Conservation (phyloP, 2,797 vertebrate species). For the Linurgus olivaceus region DNA sequence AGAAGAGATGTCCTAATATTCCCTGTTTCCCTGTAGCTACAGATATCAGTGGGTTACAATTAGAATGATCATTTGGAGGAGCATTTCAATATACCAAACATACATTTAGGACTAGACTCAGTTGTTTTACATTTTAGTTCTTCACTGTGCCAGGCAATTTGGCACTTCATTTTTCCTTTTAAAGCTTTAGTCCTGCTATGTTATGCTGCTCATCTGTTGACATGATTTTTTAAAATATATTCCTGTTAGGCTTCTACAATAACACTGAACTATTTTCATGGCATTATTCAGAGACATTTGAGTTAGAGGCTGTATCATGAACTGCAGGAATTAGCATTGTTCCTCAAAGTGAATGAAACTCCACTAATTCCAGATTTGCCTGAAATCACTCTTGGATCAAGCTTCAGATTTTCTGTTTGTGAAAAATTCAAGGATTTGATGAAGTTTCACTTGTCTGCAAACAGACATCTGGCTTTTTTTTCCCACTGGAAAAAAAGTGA, state of each 20-base stretch:
- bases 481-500: background rate
- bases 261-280: background rate
- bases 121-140: background rate
- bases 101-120: background rate
- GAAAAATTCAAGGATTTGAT: slow-evolving; percentile 2
- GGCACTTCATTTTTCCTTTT: background rate
- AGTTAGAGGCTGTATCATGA: background rate
- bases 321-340: background rate
- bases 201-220: background rate
- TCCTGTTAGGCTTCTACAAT: background rate
- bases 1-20: background rate
- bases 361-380: background rate
- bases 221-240: background rate
- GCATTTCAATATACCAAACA: background rate
- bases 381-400: slow-evolving; percentile 16
- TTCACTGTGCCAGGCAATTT: background rate
- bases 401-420: background rate
- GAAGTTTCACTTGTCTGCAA: slow-evolving; percentile 12
- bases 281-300: background rate
- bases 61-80: background rate
- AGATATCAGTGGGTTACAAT: background rate
- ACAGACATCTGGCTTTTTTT: background rate
- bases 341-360: background rate
- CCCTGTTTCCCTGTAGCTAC: background rate
- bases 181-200: background rate